Evolutionary conservation across 2,888 invertebrate species (phyloP), one percentile per base, ranked within the genome.

Genomic region (Rosalia funebris): DNA sequence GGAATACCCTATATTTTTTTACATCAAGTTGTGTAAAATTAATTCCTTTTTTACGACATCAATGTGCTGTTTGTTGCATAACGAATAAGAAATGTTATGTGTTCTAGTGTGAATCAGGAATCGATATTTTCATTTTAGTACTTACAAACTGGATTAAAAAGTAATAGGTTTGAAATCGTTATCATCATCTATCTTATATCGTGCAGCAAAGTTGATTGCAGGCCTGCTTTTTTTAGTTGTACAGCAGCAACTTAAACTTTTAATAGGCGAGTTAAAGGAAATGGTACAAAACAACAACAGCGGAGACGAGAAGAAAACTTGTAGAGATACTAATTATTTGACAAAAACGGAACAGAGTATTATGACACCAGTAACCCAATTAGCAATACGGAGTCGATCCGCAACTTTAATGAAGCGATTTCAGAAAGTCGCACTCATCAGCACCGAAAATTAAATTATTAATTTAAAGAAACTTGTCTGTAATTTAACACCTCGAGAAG

Each of bases 401-500:
- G 45, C 14, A 42, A 47, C 52, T 32, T 31, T 42, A 42, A 50
- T 50, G 20, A 50, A 50, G 48, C 48, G 37, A 48, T 37, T n/a
- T 39, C 41, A 5, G 52, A 16, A 15, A 52, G 52, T 31, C 50
- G 50, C 11, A 53, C 31, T 53, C 42, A 41, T 42, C 42, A 53
- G 41, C 31, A 31, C 14, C 20, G 52, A 53, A 42, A 53, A 53
- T 53, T 42, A 41, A 64, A 59, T 58, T 54, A 62, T 32, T 53
- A 54, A 64, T 60, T 62, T 62, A 48, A 12, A 44, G 50, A 56
- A 44, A 57, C 55, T 32, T 57, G 34, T 12, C 31, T 39, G 62
- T 62, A 62, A 65, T 60, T 62, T 52, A 60, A 65, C 65, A 62
- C 65, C 57, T 57, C 32, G 42, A 45, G 48, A 58, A 62, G 55